A percentile compares a stretch with the other conserved stretches of the same genome.
Evolutionary conservation across 1,140 invertebrate genomes (phyloP).

Genomic region (Bathynomus jamesi): DNA sequence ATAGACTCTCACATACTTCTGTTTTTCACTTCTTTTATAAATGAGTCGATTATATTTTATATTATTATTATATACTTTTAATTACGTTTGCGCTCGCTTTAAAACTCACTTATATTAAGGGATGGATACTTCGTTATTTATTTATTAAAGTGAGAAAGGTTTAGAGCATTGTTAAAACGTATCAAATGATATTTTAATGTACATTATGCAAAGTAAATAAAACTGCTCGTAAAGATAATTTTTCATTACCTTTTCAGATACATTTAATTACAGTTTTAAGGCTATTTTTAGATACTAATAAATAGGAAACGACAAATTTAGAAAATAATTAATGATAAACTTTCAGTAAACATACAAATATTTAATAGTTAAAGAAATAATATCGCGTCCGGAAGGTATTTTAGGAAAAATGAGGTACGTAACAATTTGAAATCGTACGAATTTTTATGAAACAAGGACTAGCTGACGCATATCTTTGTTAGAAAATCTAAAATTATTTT

Average conservation of each 20-base stretch:
- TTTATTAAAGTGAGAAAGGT: neutral
- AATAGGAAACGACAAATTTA: neutral
- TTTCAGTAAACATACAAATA: neutral
- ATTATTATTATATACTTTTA: neutral
- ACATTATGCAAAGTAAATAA: neutral
- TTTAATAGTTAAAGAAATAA: neutral
- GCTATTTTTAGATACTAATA: neutral
- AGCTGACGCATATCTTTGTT: neutral
- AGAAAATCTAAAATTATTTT: conserved; percentile 2
- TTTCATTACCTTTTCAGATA: neutral
- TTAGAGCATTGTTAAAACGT: neutral
- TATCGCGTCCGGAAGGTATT: neutral
- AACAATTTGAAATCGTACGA: neutral
- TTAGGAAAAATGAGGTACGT: neutral
- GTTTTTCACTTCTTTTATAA: neutral
- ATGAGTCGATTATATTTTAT: neutral
- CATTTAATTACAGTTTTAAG: neutral
- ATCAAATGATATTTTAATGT: neutral
- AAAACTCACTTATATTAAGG: too few species aligned
- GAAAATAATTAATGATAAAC: neutral
- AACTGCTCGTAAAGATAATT: neutral
- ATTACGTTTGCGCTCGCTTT: neutral
- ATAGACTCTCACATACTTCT: neutral
- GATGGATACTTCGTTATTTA: neutral
- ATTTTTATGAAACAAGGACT: neutral